phyloP scores from a whole-genome alignment of 2,888 invertebrate species.

The Athetis lepigone region DNA sequence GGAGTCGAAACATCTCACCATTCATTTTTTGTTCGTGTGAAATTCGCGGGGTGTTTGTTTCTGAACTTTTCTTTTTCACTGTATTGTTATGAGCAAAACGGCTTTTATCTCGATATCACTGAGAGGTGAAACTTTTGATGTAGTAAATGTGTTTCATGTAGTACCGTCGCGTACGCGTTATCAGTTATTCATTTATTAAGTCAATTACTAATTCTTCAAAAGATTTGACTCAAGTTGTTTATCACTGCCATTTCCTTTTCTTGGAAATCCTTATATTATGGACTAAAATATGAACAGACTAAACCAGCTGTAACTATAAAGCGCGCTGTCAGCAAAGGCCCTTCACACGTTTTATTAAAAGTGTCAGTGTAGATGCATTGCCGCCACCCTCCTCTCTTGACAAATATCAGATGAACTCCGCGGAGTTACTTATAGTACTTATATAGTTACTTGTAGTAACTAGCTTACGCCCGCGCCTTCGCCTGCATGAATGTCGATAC shows the following conservation, averaged over 20 bases:
- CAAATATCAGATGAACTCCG: constrained; percentile 50
- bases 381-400: constrained; percentile 43
- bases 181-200: no score
- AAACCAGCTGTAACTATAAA: no score
- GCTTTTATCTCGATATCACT: neutral
- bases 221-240: no score
- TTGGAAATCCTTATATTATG: no score
- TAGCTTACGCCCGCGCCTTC: no score
- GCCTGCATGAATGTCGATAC: no score
- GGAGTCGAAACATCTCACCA: constrained; percentile 35
- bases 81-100: neutral
- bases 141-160: neutral
- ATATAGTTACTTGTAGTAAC: no score
- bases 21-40: constrained; percentile 53
- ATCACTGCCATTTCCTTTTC: no score
- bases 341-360: constrained; percentile 26
- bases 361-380: constrained; percentile 19
- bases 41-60: constrained; percentile 30
- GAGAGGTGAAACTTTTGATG: neutral
- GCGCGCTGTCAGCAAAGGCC: no score
- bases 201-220: no score
- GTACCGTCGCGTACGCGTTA: no score
- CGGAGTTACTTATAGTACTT: constrained; percentile 45
- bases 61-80: constrained; percentile 8
- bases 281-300: no score